phyloP scores from a whole-genome alignment of 2,888 invertebrate genomes.

The Brachyptera putata region DNA sequence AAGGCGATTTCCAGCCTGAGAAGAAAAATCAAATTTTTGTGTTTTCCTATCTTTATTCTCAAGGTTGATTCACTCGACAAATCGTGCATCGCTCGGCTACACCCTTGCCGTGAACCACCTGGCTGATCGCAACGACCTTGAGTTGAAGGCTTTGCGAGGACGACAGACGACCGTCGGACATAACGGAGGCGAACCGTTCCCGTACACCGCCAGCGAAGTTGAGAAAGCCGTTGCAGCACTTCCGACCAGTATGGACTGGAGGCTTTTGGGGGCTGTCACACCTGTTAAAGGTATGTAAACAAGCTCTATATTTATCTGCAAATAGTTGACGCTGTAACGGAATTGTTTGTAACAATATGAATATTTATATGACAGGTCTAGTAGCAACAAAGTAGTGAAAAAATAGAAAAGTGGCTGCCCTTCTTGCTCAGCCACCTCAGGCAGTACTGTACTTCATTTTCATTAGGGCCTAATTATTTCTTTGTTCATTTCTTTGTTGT shows the following conservation, averaged over 20 bases:
- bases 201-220: constrained; percentile 53
- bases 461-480: too few species aligned
- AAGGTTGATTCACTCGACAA: constrained; percentile 74
- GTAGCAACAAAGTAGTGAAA: too few species aligned
- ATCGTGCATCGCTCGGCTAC: constrained; percentile 70
- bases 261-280: constrained; percentile 86
- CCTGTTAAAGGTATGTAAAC: constrained; percentile 74
- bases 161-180: constrained; percentile 54
- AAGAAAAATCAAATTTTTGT: too few species aligned
- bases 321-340: neutral
- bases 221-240: constrained; percentile 50
- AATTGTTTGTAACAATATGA: too few species aligned
- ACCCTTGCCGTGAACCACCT: constrained; percentile 80
- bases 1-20: too few species aligned
- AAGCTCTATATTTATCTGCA: neutral
- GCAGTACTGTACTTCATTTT: too few species aligned
- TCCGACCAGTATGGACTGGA: constrained; percentile 84
- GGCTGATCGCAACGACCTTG: constrained; percentile 74
- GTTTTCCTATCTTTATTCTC: too few species aligned
- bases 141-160: constrained; percentile 71
- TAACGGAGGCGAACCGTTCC: constrained; percentile 77
- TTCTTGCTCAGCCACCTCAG: too few species aligned
- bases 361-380: too few species aligned
- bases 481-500: too few species aligned
- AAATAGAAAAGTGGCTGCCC: too few species aligned